These are phyloP conservation scores for Hydrochoerus hydrochaeris DNA, from an alignment of 2,113 vertebrate genomes.

Conservation along the genomic window DNA sequence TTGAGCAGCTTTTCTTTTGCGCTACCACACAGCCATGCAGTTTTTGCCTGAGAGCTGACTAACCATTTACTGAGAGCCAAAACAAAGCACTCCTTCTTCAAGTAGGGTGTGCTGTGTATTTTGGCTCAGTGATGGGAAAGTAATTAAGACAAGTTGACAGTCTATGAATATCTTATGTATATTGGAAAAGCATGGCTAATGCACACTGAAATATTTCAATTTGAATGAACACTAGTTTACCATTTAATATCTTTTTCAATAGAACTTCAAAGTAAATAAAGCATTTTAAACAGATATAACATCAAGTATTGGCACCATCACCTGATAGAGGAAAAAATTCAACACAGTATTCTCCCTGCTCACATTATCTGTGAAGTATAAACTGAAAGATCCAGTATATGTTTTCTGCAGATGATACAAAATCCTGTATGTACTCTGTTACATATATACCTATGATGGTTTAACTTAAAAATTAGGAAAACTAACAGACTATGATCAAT, in stretches of 20 bases:
- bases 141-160: background rate
- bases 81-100: background rate
- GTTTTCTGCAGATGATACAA: background rate
- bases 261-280: constrained; percentile 38
- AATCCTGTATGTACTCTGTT: background rate
- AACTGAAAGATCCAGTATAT: background rate
- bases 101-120: background rate
- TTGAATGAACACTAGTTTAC: constrained; percentile 26
- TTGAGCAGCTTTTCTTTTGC: background rate
- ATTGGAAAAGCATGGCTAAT: background rate
- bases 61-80: background rate
- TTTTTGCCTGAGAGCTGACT: background rate
- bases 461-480: background rate
- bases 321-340: background rate
- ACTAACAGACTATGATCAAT: background rate
- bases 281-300: background rate
- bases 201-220: background rate
- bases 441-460: background rate
- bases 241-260: background rate
- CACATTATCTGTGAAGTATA: too few relatives aligned
- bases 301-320: background rate
- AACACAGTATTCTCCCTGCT: background rate
- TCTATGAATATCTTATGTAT: background rate
- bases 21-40: background rate
- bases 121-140: background rate